Percentiles rank a stretch among this genome's conserved stretches.
Evolutionary conservation across 30 jellyfish, hydroid and myxozoan genomes (phyloP).

Genomic region (Sanderia malayensis): DNA sequence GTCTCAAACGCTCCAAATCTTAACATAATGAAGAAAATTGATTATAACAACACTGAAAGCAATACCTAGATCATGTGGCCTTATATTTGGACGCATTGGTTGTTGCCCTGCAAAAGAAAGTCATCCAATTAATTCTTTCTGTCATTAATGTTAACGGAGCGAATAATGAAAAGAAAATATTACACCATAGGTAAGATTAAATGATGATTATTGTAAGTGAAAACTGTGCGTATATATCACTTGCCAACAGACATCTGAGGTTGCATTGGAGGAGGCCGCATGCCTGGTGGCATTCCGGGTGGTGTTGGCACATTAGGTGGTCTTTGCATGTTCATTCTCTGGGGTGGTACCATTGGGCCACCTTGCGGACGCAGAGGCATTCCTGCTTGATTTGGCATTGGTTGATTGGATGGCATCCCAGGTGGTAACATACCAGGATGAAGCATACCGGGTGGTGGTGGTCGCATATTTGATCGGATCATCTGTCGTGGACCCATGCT

Average conservation of each 20-base stretch:
- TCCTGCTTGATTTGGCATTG: background rate
- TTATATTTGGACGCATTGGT: background rate
- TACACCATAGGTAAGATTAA: background rate
- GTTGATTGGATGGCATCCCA: background rate
- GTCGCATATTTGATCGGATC: background rate
- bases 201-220: background rate
- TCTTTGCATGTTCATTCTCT: slow-evolving; percentile 4
- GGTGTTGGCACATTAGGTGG: background rate
- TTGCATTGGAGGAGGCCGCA: background rate
- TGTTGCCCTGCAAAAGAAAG: background rate
- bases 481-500: background rate
- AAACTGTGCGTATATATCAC: background rate
- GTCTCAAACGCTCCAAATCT: background rate
- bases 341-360: slow-evolving; percentile 1
- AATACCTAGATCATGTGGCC: background rate
- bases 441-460: background rate
- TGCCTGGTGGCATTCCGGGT: background rate
- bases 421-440: background rate
- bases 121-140: too few relatives aligned
- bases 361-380: slow-evolving; percentile 7
- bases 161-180: background rate
- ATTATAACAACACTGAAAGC: background rate
- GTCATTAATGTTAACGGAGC: too few relatives aligned
- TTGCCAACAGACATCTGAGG: background rate
- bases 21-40: background rate